phyloP scores from a whole-genome alignment of 1,140 invertebrate species.

The Camponotus vicinus region DNA sequence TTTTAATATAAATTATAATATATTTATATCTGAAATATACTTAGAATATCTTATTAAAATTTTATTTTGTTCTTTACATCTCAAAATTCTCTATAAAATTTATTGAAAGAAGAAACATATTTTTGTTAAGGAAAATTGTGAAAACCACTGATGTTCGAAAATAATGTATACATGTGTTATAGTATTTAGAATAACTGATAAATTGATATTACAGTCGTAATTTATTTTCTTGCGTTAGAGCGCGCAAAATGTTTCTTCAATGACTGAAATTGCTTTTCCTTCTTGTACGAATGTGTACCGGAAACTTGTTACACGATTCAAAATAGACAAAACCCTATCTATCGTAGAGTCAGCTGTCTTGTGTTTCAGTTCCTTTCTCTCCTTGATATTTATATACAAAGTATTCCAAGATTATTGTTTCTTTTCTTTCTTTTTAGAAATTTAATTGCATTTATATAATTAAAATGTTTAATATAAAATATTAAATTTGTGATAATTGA shows the following conservation, averaged over 20 bases:
- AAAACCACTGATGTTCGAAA: background rate
- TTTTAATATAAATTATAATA: no score
- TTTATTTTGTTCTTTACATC: background rate
- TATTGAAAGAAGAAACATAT: background rate
- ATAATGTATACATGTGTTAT: background rate
- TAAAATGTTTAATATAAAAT: background rate
- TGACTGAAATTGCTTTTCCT: conserved; percentile 36
- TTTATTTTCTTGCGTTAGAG: background rate
- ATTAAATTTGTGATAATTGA: background rate
- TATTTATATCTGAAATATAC: no score
- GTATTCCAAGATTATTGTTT: background rate
- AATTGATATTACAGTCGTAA: conserved; percentile 6
- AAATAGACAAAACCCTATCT: conserved; percentile 53
- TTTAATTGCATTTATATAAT: conserved; percentile 9
- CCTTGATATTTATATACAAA: background rate
- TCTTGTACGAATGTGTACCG: conserved; percentile 39
- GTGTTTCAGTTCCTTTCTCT: conserved; percentile 43
- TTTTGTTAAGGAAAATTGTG: background rate
- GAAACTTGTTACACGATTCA: conserved; percentile 52
- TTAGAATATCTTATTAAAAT: background rate
- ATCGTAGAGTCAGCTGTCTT: conserved; percentile 47
- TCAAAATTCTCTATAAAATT: background rate
- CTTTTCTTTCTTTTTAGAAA: conserved; percentile 6
- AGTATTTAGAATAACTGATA: conserved; percentile 11
- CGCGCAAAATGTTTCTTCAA: background rate